A percentile compares a stretch with the other conserved stretches of the same genome.
phyloP scores from a whole-genome alignment of 1,140 invertebrate species.

The Nixonia krombeini region DNA sequence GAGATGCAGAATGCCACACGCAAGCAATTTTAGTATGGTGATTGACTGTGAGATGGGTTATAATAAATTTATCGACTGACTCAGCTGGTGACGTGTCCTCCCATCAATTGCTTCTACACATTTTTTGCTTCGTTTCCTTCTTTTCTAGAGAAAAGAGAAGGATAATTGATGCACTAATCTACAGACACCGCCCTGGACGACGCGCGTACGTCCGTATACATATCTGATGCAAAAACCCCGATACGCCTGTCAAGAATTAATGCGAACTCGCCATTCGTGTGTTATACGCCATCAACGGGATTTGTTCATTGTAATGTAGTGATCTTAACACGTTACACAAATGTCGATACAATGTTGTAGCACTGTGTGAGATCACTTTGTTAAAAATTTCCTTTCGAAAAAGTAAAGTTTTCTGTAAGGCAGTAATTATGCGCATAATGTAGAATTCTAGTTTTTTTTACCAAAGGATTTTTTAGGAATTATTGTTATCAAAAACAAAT shows the following conservation, averaged over 20 bases:
- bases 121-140: slow-evolving; percentile 11
- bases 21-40: slow-evolving; percentile 39
- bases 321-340: too few species aligned
- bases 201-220: slow-evolving; percentile 1
- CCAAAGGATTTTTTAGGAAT: too few species aligned
- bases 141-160: slow-evolving; percentile 8
- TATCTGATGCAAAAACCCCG: not conserved
- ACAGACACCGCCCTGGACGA: slow-evolving; percentile 18
- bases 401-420: too few species aligned
- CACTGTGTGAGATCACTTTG: too few species aligned
- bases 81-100: slow-evolving; percentile 41
- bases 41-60: slow-evolving; percentile 39
- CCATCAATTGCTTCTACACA: slow-evolving; percentile 12
- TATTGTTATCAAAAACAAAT: too few species aligned
- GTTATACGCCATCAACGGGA: not conserved
- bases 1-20: slow-evolving; percentile 32
- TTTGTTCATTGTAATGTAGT: not conserved
- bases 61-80: slow-evolving; percentile 46
- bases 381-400: too few species aligned
- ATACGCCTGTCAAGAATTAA: not conserved
- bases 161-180: slow-evolving; percentile 29
- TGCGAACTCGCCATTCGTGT: not conserved
- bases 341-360: too few species aligned
- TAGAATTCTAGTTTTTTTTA: too few species aligned
- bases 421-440: too few species aligned